Percentiles rank a stretch among this genome's conserved stretches.
These are phyloP conservation scores for Gymnodraco acuticeps DNA, from an alignment of 2,797 vertebrate genomes.

Conservation along the genomic window DNA sequence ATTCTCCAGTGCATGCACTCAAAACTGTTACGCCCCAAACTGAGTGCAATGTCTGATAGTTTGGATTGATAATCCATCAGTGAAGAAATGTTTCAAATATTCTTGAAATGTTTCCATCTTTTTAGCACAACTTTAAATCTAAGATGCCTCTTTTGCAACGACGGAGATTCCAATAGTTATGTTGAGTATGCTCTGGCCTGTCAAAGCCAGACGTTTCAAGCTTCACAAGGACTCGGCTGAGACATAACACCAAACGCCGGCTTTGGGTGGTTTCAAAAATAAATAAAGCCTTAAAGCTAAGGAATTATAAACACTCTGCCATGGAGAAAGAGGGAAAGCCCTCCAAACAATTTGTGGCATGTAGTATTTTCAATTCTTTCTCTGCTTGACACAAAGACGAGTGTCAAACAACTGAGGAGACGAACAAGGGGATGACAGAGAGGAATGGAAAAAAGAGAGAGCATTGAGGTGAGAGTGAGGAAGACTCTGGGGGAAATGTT, in stretches of 20 bases:
- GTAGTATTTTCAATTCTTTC: conserved; percentile 84
- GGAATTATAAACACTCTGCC: conserved; percentile 82
- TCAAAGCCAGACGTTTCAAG: conserved; percentile 62
- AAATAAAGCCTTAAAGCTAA: conserved; percentile 76
- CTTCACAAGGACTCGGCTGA: conserved; percentile 63
- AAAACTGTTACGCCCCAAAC: neutral
- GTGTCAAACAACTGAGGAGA: conserved; percentile 88
- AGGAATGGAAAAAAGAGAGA: conserved; percentile 68
- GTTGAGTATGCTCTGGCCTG: conserved; percentile 61
- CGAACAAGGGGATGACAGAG: conserved; percentile 71
- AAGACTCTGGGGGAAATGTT: conserved; percentile 86
- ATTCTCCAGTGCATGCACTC: conserved; percentile 1
- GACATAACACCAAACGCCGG: conserved; percentile 78
- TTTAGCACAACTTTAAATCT: conserved; percentile 20
- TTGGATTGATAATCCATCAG: neutral
- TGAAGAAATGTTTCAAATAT: conserved; percentile 29
- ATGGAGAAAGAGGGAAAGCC: conserved; percentile 64
- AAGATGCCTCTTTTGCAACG: conserved; percentile 32
- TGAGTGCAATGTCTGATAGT: conserved; percentile 54
- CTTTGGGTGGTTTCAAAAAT: conserved; percentile 78
- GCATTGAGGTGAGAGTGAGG: conserved; percentile 79
- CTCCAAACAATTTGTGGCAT: conserved; percentile 79
- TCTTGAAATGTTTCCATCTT: conserved; percentile 52
- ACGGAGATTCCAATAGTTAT: conserved; percentile 50
- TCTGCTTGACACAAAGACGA: conserved; percentile 89